These are phyloP conservation scores for Drosophila pseudotakahashii DNA, from an alignment of 2,888 invertebrate genomes.

Conservation along the genomic window DNA sequence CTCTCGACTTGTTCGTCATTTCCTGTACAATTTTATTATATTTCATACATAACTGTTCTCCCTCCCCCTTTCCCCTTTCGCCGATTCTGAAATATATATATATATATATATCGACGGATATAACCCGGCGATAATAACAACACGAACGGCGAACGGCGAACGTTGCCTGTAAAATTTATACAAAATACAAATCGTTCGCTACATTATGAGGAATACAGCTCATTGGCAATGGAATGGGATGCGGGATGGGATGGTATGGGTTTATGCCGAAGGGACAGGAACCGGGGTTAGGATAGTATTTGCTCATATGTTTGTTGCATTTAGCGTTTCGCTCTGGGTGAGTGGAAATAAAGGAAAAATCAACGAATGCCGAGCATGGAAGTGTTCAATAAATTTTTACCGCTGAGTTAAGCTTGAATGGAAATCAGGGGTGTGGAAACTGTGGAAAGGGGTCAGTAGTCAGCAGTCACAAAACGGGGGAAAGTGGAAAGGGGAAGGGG, in stretches of 20 bases:
- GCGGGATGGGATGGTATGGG: background rate
- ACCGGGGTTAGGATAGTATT: constrained; percentile 30
- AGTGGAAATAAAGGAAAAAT: constrained; percentile 45
- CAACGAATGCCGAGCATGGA: constrained; percentile 42
- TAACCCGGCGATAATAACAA: constrained; percentile 44
- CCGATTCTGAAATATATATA: constrained; percentile 6
- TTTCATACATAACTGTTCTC: constrained; percentile 68
- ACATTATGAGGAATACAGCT: constrained; percentile 61
- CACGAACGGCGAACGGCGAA: constrained; percentile 18
- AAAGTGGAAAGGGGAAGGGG: background rate
- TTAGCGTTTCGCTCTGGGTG: constrained; percentile 28
- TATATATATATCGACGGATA: constrained; percentile 39
- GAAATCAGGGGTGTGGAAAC: constrained; percentile 23
- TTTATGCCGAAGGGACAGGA: constrained; percentile 8
- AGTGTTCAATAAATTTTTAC: constrained; percentile 43
- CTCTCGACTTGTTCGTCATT: constrained; percentile 77
- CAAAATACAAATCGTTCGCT: constrained; percentile 72
- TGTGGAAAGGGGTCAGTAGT: constrained; percentile 21
- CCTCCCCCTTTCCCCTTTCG: constrained; percentile 17
- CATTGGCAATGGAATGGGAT: constrained; percentile 15
- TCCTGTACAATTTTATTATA: constrained; percentile 82
- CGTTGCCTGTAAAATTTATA: constrained; percentile 61
- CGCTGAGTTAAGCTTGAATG: constrained; percentile 47
- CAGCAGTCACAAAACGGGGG: background rate
- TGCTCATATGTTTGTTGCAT: constrained; percentile 53